Base-by-base conservation (phyloP, 2,888 invertebrate species). In the Lasioglossum leucozonium region DNA sequence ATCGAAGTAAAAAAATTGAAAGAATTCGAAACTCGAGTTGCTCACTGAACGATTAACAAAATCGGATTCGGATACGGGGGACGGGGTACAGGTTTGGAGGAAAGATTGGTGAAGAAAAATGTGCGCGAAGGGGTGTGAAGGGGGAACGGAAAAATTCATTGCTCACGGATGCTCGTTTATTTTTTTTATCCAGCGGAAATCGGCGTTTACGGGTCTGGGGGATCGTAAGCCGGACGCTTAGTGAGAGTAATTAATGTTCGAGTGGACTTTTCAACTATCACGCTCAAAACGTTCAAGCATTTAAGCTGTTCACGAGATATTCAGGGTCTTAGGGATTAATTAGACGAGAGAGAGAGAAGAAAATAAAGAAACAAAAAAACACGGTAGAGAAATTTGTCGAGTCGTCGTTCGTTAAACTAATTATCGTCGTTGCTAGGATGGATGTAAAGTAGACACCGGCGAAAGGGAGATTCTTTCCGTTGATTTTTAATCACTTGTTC, bases 301-400 rank as follows among this genome's bases (percentile, higher is more conserved):
- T 81, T 67, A 79, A 79, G 78, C 77, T 73, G 77, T 79, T 87
- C 77, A 73, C 84, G 87, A 87, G 79, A 87, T 67, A 37, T 87
- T 87, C 87, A 87, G 87, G 87, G 87, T 87, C 87, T 82, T 87
- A 87, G 87, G 42, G 71, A 87, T 87, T 84, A 87, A 82, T 87
- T 87, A 87, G 83, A 78, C 77, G 62, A 82, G 65, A 13, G n/a
- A 67, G 47, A 79, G 73, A 79, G 84, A 18, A 44, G 10, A 8
- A 44, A 37, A 26, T 34, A 8, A 47, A 79, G 40, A 73, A 42
- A n/a, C 4, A 18, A n/a, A 13, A 26, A 58, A 58, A 62, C n/a
- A 71, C n/a, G 44, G 58, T 71, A 76, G 47, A 76, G n/a, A 44
- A 69, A 76, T 65, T 85, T 81, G 71, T 74, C 84, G 86, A 77